Evolutionary conservation across 2,113 vertebrate species (phyloP).

Genomic region (Reinhardtius hippoglossoides): DNA sequence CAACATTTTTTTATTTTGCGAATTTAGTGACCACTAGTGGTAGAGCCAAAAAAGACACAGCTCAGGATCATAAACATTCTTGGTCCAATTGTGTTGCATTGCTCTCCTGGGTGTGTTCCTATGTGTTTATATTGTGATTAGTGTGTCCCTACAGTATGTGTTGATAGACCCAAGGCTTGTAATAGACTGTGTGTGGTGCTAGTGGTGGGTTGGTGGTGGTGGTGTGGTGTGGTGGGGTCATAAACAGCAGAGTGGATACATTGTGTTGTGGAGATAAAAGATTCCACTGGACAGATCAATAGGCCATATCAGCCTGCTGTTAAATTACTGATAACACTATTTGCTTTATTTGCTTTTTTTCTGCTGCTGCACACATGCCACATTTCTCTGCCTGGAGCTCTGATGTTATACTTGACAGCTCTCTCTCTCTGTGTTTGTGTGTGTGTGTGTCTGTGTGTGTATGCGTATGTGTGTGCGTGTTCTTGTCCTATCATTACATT

Average conservation of each 20-base stretch:
- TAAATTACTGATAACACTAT: conserved; percentile 82
- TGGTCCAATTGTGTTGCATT: neutral
- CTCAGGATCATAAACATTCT: neutral
- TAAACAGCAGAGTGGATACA: conserved; percentile 78
- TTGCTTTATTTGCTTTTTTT: conserved; percentile 80
- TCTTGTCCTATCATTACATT: neutral
- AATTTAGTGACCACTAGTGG: neutral
- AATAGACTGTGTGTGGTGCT: conserved; percentile 32
- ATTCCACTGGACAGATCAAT: conserved; percentile 80
- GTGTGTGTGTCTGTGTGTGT: conserved; percentile 8
- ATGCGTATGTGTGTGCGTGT: neutral
- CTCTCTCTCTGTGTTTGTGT: neutral
- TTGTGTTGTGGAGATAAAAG: conserved; percentile 79
- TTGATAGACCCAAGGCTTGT: conserved; percentile 23
- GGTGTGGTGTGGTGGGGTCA: conserved; percentile 37
- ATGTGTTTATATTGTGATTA: conserved; percentile 12
- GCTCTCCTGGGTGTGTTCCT: conserved; percentile 5
- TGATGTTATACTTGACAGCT: conserved; percentile 45
- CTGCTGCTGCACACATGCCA: conserved; percentile 56
- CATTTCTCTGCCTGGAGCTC: conserved; percentile 67
- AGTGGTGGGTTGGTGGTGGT: neutral
- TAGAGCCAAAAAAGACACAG: neutral
- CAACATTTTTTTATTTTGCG: neutral
- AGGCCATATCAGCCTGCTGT: conserved; percentile 79
- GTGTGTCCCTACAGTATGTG: conserved; percentile 34